Evolutionary conservation across 2,888 invertebrate genomes (phyloP).

Genomic region (Brachypterus glaber): DNA sequence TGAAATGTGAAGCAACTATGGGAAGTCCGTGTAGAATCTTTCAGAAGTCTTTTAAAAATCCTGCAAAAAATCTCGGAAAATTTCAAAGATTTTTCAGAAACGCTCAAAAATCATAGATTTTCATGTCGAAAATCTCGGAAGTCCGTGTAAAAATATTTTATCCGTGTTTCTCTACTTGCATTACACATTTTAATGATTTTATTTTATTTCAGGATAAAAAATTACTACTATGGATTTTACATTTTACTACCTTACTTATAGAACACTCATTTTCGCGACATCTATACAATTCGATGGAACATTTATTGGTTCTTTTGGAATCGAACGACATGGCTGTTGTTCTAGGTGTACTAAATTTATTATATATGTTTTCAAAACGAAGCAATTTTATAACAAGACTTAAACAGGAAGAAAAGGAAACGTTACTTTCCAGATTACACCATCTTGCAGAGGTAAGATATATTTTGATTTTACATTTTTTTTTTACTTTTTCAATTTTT

Average conservation of each 20-base stretch:
- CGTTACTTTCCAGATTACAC: conserved; percentile 60
- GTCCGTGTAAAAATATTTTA: no score
- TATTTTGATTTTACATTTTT: no score
- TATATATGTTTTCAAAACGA: conserved; percentile 82
- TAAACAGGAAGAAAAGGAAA: conserved; percentile 59
- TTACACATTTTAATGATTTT: conserved; percentile 3
- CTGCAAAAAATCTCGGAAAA: no score
- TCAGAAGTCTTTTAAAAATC: no score
- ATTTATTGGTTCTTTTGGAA: conserved; percentile 63
- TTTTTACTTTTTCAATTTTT: no score
- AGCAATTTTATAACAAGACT: conserved; percentile 77
- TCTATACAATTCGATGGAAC: conserved; percentile 81
- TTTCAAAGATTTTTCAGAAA: no score
- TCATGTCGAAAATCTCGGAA: no score
- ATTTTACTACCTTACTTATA: conserved; percentile 73
- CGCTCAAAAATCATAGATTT: no score
- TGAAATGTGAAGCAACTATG: no score
- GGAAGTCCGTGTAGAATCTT: no score
- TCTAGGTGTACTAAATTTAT: conserved; percentile 70
- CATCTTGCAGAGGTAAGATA: conserved; percentile 79
- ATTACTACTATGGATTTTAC: conserved; percentile 62
- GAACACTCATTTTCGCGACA: conserved; percentile 82
- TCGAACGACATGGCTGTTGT: conserved; percentile 77
- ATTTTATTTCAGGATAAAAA: conserved; percentile 52
- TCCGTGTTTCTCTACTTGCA: neutral